Percentiles rank a stretch among this genome's conserved stretches.
phyloP scores from a whole-genome alignment of 2,888 invertebrate genomes.

The Noctua fimbriata region DNA sequence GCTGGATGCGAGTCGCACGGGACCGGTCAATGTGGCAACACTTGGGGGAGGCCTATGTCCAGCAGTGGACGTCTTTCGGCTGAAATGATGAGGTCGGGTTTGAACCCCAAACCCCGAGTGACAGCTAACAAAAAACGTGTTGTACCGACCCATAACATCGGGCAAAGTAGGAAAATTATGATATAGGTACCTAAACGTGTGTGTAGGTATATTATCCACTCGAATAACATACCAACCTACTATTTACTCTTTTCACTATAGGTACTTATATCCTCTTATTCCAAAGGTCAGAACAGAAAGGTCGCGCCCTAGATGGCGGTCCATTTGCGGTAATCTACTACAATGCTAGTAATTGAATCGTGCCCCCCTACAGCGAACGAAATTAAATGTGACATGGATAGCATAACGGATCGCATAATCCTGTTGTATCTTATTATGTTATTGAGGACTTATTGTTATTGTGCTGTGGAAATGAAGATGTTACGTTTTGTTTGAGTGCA shows the following conservation, averaged over 20 bases:
- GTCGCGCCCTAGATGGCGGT: constrained; percentile 45
- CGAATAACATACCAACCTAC: neutral
- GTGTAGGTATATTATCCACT: neutral
- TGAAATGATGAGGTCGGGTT: no score
- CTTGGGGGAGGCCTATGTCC: no score
- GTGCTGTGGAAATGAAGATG: constrained; percentile 4
- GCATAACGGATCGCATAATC: constrained; percentile 13
- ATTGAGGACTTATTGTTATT: neutral
- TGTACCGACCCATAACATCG: neutral
- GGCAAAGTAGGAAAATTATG: neutral
- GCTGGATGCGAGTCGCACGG: no score
- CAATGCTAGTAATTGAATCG: constrained; percentile 71
- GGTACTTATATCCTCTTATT: neutral
- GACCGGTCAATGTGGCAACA: no score
- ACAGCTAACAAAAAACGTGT: neutral
- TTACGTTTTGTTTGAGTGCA: neutral
- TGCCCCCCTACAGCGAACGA: constrained; percentile 65
- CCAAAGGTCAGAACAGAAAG: constrained; percentile 47
- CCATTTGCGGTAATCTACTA: constrained; percentile 46
- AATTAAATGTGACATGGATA: constrained; percentile 61
- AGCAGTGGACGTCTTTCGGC: no score
- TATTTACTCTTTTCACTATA: neutral
- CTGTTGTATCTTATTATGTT: neutral
- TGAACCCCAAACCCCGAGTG: no score
- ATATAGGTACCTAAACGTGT: neutral